phyloP scores from a whole-genome alignment of 2,888 invertebrate species.

The Lithophane socia region DNA sequence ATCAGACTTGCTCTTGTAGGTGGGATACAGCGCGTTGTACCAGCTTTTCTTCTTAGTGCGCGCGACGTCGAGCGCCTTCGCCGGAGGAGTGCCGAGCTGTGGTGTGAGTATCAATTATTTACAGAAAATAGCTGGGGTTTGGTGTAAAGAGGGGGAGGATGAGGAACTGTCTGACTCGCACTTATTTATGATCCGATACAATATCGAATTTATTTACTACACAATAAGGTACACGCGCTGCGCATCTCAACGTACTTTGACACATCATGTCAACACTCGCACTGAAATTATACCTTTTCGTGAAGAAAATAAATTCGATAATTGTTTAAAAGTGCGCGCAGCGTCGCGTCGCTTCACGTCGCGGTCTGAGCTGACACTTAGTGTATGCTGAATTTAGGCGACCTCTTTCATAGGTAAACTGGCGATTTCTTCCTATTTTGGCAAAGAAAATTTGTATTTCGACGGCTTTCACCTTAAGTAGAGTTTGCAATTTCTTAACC shows the following conservation, averaged over 20 bases:
- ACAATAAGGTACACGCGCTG: too few species aligned
- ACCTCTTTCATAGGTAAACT: not conserved
- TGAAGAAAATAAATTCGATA: too few species aligned
- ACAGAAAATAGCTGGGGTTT: constrained; percentile 22
- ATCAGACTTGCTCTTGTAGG: constrained; percentile 97
- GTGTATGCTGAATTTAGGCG: not conserved
- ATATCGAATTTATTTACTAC: too few species aligned
- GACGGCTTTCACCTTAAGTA: not conserved
- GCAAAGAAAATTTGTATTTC: not conserved
- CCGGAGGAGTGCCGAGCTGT: constrained; percentile 57
- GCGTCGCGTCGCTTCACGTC: too few species aligned
- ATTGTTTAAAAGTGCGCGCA: too few species aligned
- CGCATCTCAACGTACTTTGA: too few species aligned
- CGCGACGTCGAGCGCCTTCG: constrained; percentile 69
- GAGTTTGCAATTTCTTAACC: too few species aligned
- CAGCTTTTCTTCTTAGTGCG: constrained; percentile 95
- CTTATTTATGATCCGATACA: too few species aligned
- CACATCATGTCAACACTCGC: too few species aligned
- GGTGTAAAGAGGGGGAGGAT: not conserved
- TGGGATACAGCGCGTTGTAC: constrained; percentile 96
- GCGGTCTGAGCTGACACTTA: too few species aligned
- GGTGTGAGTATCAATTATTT: constrained; percentile 52
- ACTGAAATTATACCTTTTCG: too few species aligned
- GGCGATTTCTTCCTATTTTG: not conserved
- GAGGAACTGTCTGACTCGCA: not conserved